Percentiles rank a stretch among this genome's conserved stretches.
These are phyloP conservation scores for Spodoptera picta DNA, from an alignment of 2,888 invertebrate genomes.

Conservation along the genomic window DNA sequence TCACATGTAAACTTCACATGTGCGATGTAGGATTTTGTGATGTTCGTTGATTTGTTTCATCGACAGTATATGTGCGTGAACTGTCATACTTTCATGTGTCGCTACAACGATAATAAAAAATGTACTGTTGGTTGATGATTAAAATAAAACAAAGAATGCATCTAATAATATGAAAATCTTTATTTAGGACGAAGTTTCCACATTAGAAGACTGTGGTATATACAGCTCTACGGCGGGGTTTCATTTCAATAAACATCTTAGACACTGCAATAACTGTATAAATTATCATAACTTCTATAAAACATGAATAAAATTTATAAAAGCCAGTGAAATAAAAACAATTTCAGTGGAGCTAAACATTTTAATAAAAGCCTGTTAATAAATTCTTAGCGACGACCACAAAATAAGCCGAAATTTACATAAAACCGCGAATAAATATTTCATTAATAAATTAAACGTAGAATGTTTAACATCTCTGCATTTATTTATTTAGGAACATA, in stretches of 20 bases:
- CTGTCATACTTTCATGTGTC: too few relatives aligned
- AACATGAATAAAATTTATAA: conserved; percentile 37
- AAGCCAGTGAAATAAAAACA: conserved; percentile 36
- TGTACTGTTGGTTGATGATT: too few relatives aligned
- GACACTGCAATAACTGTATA: conserved; percentile 24
- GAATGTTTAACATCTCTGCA: conserved; percentile 21
- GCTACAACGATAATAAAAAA: too few relatives aligned
- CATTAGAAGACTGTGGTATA: conserved; percentile 36
- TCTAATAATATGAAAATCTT: conserved; percentile 57
- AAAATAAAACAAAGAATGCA: conserved; percentile 32
- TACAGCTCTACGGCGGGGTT: conserved; percentile 25
- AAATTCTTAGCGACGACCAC: conserved; percentile 6
- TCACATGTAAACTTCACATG: too few relatives aligned
- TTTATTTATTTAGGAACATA: conserved; percentile 31
- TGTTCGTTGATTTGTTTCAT: too few relatives aligned
- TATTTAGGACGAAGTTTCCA: conserved; percentile 61
- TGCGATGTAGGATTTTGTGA: too few relatives aligned
- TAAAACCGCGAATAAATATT: conserved; percentile 28
- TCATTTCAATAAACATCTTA: conserved; percentile 17
- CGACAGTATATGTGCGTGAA: too few relatives aligned
- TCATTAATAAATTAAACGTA: conserved; percentile 7
- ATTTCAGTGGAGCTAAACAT: conserved; percentile 29
- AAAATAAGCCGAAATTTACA: conserved; percentile 27
- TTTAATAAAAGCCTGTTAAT: conserved; percentile 24
- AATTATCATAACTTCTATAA: conserved; percentile 26